phyloP scores from a whole-genome alignment of 2,888 invertebrate species.

The Campoletis raptor region DNA sequence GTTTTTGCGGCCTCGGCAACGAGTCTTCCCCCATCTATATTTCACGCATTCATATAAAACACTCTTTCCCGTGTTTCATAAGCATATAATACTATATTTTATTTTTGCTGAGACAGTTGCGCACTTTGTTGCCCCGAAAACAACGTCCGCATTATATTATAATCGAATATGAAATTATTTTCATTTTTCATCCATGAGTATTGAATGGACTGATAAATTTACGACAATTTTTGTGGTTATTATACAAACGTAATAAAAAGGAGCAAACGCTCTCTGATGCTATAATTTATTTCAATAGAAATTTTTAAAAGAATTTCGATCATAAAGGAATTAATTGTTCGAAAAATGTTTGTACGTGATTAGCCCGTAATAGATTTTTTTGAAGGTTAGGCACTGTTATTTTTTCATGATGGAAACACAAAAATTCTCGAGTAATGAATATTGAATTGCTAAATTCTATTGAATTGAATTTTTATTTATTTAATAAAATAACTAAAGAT shows the following conservation, averaged over 20 bases:
- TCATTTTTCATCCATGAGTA: not conserved
- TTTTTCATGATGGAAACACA: too few relatives aligned
- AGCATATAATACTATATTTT: not conserved
- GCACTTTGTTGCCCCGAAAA: constrained; percentile 2
- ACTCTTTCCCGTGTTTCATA: constrained; percentile 8
- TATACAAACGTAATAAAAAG: too few relatives aligned
- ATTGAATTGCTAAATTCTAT: too few relatives aligned
- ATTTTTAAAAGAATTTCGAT: not conserved
- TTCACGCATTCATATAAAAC: constrained; percentile 15
- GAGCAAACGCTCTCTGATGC: not conserved
- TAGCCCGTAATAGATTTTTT: too few relatives aligned
- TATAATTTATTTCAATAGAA: too few relatives aligned
- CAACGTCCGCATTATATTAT: not conserved
- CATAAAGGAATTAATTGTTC: not conserved
- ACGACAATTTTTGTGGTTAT: not conserved
- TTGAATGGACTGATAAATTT: not conserved
- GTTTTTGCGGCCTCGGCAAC: constrained; percentile 65
- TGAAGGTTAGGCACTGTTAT: too few relatives aligned
- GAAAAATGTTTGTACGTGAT: too few relatives aligned
- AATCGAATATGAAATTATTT: not conserved
- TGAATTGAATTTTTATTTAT: not conserved
- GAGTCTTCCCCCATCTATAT: constrained; percentile 57
- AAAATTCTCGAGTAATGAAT: too few relatives aligned
- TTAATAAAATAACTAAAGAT: not conserved
- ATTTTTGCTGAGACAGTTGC: not conserved